Evolutionary conservation across 2,113 vertebrate genomes (phyloP).

Genomic region (Paraplagusia blochii): DNA sequence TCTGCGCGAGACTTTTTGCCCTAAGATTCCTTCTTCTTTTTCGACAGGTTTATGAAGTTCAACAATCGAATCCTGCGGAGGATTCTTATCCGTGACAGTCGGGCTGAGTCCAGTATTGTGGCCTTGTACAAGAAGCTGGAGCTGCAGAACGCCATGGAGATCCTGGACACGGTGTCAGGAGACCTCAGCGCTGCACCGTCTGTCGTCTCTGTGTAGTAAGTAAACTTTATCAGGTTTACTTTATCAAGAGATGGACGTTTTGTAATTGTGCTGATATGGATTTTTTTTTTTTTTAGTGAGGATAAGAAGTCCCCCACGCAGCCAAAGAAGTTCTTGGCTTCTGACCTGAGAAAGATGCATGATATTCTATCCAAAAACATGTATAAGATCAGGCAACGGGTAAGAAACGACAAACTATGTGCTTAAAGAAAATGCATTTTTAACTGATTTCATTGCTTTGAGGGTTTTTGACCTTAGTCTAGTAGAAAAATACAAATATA

Average conservation of each 20-base stretch:
- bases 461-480: too few species aligned
- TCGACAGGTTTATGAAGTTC: constrained; percentile 88
- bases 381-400: constrained; percentile 92
- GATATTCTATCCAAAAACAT: constrained; percentile 94
- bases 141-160: constrained; percentile 90
- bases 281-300: constrained; percentile 49
- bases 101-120: constrained; percentile 89
- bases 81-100: constrained; percentile 84
- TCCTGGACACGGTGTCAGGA: constrained; percentile 81
- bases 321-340: constrained; percentile 78
- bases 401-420: constrained; percentile 61
- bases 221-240: constrained; percentile 4
- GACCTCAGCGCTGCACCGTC: constrained; percentile 74
- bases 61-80: constrained; percentile 86
- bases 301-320: constrained; percentile 73
- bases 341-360: constrained; percentile 87
- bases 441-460: too few species aligned
- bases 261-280: constrained; percentile 1
- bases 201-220: constrained; percentile 76
- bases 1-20: background rate
- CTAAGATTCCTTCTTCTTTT: background rate
- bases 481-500: too few species aligned
- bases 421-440: too few species aligned
- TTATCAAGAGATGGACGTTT: background rate
- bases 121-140: constrained; percentile 94